Evolutionary conservation across 2,888 invertebrate genomes (phyloP), one percentile per base, ranked within the genome.

Genomic region (Thecocarcelia acutangulata): DNA sequence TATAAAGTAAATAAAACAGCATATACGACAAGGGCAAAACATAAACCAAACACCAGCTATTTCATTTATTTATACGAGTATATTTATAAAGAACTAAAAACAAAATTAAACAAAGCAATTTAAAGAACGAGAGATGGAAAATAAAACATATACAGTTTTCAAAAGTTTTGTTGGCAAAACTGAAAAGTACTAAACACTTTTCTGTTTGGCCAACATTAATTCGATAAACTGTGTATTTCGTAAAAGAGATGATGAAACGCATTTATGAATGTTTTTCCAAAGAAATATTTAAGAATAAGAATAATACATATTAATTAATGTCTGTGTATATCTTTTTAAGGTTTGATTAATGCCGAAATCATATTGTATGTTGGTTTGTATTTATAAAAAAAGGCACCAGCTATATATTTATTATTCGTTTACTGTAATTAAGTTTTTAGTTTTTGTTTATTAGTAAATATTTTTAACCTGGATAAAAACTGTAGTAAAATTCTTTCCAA

Each of bases 401-500:
- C 33, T 40, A 42, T 2, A n/a, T n/a, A n/a, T n/a, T n/a, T n/a
- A n/a, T n/a, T n/a, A 17, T 37, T 37, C 28, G 24, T 28, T n/a
- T 28, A 37, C 12, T 15, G 28, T 48, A 52, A 40, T 33, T 42
- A 44, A 70, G 13, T n/a, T 64, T 54, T 17, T 44, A 28, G 17
- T 15, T 48, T 40, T 40, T 50, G 1, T 40, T 56, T 58, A 74
- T 76, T 76, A 80, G 72, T 54, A 78, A 74, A 24, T 63, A 66
- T 68, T 69, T 66, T 87, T 90, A 92, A 97, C 97, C 97, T 95
- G 97, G 97, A 93, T 97, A 97, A 93, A 98, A 97, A 93, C 96
- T 97, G 95, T 97, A 98, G 95, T 97, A 98, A 95, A 98, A 98
- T 91, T 96, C 96, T 94, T 97, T 97, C 96, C 98, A 98, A 90